phyloP scores from a whole-genome alignment of 2,113 vertebrate species.

The Ptilorrhoa leucosticta region DNA sequence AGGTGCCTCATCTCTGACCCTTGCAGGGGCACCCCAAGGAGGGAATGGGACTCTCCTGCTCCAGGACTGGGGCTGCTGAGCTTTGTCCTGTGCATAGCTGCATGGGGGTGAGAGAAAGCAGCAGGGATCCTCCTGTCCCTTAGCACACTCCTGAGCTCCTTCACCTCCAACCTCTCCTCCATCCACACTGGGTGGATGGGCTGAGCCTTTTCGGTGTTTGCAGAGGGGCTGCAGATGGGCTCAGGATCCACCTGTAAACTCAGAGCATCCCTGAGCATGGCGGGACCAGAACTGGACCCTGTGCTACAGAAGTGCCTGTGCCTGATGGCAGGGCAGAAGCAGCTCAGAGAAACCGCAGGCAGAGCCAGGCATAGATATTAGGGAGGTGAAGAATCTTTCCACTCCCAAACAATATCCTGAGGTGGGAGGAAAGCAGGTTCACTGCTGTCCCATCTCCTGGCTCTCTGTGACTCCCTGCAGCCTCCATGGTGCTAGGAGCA shows the following conservation, averaged over 20 bases:
- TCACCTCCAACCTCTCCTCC: not conserved
- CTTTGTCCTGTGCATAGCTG: not conserved
- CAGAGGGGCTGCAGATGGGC: not conserved
- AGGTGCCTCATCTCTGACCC: not conserved
- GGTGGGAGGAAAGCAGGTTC: not conserved
- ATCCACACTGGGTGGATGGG: not conserved
- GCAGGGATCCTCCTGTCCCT: not conserved
- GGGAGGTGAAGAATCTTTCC: not conserved
- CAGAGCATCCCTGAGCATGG: not conserved
- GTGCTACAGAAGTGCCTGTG: not conserved
- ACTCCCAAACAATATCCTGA: not conserved
- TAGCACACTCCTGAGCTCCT: not conserved
- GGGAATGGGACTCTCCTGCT: not conserved
- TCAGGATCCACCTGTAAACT: not conserved
- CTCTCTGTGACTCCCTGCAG: not conserved
- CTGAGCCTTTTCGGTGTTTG: rapidly evolving
- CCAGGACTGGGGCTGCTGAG: not conserved
- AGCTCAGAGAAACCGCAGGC: rapidly evolving
- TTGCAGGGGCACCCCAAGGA: not conserved
- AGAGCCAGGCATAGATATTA: not conserved
- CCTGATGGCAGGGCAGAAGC: not conserved
- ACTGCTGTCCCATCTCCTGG: not conserved
- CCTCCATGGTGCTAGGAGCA: not conserved
- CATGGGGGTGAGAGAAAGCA: not conserved
- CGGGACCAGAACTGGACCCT: rapidly evolving